Evolutionary conservation across 2,888 invertebrate species (phyloP).

Genomic region (Barypeithes pellucidus): DNA sequence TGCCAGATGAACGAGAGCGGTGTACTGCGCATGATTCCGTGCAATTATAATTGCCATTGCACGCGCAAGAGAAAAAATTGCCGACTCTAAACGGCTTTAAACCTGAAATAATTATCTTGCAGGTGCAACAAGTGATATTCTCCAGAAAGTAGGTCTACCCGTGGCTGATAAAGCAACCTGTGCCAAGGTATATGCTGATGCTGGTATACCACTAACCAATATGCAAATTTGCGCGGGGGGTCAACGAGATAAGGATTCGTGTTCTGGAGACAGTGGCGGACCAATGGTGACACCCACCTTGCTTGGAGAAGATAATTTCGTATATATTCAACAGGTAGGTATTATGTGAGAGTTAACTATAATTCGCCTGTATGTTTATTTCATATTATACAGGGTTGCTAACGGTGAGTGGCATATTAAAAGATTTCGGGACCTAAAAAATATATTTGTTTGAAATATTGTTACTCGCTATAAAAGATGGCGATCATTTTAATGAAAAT

Average conservation of each 20-base stretch:
- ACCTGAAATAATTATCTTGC: too few species aligned
- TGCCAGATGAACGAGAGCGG: too few species aligned
- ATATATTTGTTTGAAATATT: too few species aligned
- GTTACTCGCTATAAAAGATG: too few species aligned
- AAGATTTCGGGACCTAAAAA: too few species aligned
- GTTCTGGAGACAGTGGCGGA: slow-evolving; percentile 82
- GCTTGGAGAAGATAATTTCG: slow-evolving; percentile 63
- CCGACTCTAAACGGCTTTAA: too few species aligned
- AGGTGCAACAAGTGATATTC: slow-evolving; percentile 63
- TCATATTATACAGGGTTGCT: background rate
- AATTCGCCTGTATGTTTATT: background rate
- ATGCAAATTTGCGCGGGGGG: slow-evolving; percentile 81
- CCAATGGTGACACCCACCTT: slow-evolving; percentile 73
- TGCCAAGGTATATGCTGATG: slow-evolving; percentile 60
- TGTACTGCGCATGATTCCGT: too few species aligned
- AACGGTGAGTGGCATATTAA: too few species aligned
- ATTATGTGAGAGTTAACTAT: too few species aligned
- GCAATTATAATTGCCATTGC: too few species aligned
- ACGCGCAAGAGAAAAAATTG: too few species aligned
- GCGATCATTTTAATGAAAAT: too few species aligned
- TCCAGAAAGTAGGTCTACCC: slow-evolving; percentile 70
- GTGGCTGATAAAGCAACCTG: slow-evolving; percentile 60
- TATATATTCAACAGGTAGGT: slow-evolving; percentile 74
- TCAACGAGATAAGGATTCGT: slow-evolving; percentile 75
- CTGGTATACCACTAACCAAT: slow-evolving; percentile 54